Evolutionary conservation across 2,113 vertebrate species (phyloP), one percentile per base, ranked within the genome.

Genomic region (Anoura caudifer): DNA sequence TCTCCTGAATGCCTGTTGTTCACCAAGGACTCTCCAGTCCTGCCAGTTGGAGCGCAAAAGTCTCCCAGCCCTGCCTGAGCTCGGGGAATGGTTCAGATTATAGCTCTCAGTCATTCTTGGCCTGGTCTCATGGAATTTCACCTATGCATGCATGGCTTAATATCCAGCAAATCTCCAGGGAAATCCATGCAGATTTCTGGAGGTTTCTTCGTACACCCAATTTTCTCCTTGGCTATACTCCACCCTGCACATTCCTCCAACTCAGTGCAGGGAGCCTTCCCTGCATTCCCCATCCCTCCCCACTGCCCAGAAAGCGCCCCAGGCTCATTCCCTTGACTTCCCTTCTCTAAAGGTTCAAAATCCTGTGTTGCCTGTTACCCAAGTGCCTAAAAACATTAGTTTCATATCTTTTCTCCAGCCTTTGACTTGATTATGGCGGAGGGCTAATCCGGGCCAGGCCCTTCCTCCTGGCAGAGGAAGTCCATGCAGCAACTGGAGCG

Each of bases 401-500:
- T 90, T 54, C 54, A 0, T 54, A 10, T 63, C 5, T 84, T 69
- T 81, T 63, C 63, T 84, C 36, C 20, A 36, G 28, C 36, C 63
- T 80, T n/a, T 54, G 73, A 15, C 41, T 65, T 91, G 52, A 45
- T 77, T 76, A 31, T 61, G 41, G 70, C 4, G 1, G 15, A 65
- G 38, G n/a, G 59, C 33, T 52, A 2, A 22, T 26, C 19, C 22
- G 38, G 52, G 16, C 45, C 5, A 12, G 7, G 61, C 20, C 26
- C 22, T 50, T 7, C 77, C 56, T 95, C 15, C 33, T 69, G 5
- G 65, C 72, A 52, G 72, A 17, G 12, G 88, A 36, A 41, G 26
- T n/a, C 47, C 41, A 0, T 20, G 22, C 28, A 31, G 43, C 13
- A 0, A 4, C 4, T 2, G 7, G 47, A 22, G 52, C 0, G 0